Conservation (phyloP, 1,140 invertebrate genomes). For the Drosophila neocordata region DNA sequence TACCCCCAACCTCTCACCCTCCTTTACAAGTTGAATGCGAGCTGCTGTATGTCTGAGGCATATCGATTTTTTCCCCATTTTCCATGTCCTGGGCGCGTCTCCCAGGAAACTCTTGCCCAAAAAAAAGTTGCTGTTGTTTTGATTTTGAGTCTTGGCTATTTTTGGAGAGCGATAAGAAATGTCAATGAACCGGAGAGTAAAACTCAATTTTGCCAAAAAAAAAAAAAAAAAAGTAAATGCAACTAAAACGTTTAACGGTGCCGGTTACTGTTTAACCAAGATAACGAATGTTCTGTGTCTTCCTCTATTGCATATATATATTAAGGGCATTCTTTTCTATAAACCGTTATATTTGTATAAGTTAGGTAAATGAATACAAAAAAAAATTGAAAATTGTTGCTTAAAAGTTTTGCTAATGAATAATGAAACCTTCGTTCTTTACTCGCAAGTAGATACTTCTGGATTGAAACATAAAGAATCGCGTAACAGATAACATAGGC, state of each 20-base stretch:
- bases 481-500: constrained; percentile 38
- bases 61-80: constrained; percentile 73
- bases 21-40: constrained; percentile 24
- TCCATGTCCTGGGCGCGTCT: constrained; percentile 61
- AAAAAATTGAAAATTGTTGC: no score
- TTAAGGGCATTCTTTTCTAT: no score
- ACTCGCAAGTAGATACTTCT: no score
- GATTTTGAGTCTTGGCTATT: constrained; percentile 47
- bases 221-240: neutral
- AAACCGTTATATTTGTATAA: no score
- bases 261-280: no score
- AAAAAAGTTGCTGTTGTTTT: constrained; percentile 47
- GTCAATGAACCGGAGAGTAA: constrained; percentile 46
- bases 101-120: constrained; percentile 55
- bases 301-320: no score
- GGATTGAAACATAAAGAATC: no score
- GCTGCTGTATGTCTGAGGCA: constrained; percentile 72
- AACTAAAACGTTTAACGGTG: neutral
- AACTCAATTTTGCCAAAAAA: constrained; percentile 31
- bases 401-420: no score
- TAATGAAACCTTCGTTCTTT: no score
- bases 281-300: no score
- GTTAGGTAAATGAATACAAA: neutral
- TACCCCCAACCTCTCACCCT: constrained; percentile 40
- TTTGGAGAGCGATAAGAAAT: constrained; percentile 27